Percentiles rank a stretch among this genome's conserved stretches.
phyloP scores from a whole-genome alignment of 2,113 vertebrate species.

The Penelope pileata region DNA sequence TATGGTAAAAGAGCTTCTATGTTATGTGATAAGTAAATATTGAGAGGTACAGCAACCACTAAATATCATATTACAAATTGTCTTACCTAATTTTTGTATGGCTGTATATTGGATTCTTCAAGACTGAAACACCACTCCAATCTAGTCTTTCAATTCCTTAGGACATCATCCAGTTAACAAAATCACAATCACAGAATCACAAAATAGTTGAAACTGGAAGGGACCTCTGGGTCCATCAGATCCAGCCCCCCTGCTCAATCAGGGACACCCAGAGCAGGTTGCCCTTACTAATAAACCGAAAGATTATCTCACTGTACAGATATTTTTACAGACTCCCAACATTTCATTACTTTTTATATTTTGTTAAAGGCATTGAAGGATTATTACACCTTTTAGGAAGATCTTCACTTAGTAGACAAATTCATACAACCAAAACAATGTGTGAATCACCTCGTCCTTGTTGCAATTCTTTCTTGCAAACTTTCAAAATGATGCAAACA shows the following conservation, averaged over 20 bases:
- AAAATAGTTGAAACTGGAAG: neutral
- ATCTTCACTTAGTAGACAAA: neutral
- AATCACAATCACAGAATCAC: neutral
- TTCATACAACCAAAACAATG: neutral
- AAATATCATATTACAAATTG: constrained; percentile 1
- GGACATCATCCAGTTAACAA: neutral
- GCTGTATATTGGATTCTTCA: neutral
- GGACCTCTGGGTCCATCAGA: neutral
- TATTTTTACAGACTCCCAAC: neutral
- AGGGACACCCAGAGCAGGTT: neutral
- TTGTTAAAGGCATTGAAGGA: neutral
- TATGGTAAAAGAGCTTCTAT: constrained; percentile 1
- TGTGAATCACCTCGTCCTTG: neutral
- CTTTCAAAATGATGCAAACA: neutral
- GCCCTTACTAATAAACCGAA: neutral
- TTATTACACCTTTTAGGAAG: neutral
- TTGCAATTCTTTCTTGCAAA: neutral
- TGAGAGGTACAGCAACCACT: neutral
- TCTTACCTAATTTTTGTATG: neutral
- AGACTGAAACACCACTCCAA: neutral
- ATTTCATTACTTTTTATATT: neutral
- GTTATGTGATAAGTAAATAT: neutral
- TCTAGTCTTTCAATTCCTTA: neutral
- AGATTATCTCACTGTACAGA: neutral
- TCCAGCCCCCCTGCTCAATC: neutral